Conservation (phyloP, 2,888 invertebrate genomes). For the Coleophora flavipennella region DNA sequence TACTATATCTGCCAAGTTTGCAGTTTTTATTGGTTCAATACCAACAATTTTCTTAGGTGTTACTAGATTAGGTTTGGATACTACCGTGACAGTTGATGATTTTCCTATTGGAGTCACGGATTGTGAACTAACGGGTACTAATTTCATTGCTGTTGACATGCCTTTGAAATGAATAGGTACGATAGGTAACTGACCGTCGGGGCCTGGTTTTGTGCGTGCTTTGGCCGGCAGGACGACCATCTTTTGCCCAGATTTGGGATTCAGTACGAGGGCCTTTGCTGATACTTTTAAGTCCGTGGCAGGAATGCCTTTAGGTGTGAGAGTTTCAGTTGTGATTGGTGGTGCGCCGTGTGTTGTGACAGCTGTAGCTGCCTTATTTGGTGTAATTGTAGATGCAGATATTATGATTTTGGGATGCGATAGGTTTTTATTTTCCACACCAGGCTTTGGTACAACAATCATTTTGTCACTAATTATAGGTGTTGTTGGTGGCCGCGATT, state of each 20-base stretch:
- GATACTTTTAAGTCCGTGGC: conserved; percentile 65
- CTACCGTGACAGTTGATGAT: conserved; percentile 37
- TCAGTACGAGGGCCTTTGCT: conserved; percentile 60
- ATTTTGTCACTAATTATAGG: conserved; percentile 50
- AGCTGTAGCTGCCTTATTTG: conserved; percentile 31
- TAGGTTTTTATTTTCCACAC: conserved; percentile 38
- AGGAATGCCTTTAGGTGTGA: conserved; percentile 60
- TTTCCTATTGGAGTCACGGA: conserved; percentile 31
- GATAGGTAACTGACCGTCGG: conserved; percentile 54
- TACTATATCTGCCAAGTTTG: conserved; percentile 60
- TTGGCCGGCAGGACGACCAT: conserved; percentile 68
- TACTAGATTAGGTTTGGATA: conserved; percentile 37
- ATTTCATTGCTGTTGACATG: conserved; percentile 58
- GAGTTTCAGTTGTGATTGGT: conserved; percentile 41
- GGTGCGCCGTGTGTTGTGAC: conserved; percentile 39
- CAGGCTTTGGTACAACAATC: conserved; percentile 60
- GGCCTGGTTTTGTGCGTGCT: conserved; percentile 42
- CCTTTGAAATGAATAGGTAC: conserved; percentile 53
- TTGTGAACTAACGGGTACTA: conserved; percentile 59
- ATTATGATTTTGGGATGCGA: conserved; percentile 52
- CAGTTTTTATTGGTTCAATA: conserved; percentile 46
- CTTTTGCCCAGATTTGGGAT: conserved; percentile 64
- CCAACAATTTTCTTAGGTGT: conserved; percentile 14
- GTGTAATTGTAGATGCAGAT: conserved; percentile 37
- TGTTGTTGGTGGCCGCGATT: conserved; percentile 29